These are phyloP conservation scores for Pangasius djambal DNA, from an alignment of 2,797 vertebrate genomes.

Conservation along the genomic window DNA sequence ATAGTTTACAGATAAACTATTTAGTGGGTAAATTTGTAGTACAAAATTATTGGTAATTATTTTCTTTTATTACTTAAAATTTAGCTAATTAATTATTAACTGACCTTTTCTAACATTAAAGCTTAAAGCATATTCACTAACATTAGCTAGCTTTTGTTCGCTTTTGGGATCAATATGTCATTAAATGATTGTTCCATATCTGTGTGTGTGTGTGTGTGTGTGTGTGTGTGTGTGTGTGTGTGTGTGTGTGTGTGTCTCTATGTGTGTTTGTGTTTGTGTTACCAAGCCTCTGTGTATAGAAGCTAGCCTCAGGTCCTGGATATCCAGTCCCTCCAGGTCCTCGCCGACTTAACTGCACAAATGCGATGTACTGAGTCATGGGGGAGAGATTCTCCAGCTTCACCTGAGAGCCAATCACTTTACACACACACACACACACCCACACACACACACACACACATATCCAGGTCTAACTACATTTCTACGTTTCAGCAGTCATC, in stretches of 20 bases:
- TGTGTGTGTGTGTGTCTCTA: conserved; percentile 41
- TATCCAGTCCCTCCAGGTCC: conserved; percentile 82
- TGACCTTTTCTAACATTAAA: neutral
- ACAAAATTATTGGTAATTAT: neutral
- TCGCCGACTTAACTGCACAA: conserved; percentile 78
- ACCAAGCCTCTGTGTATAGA: conserved; percentile 80
- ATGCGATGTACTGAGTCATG: conserved; percentile 81
- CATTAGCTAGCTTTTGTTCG: neutral
- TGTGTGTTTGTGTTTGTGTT: conserved; percentile 51
- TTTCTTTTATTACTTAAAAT: neutral
- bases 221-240: conserved; percentile 40
- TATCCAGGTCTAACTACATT: too few species aligned
- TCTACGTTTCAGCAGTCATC: neutral
- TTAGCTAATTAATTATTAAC: neutral
- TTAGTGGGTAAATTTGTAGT: neutral
- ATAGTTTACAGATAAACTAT: neutral
- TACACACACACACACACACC: conserved; percentile 48
- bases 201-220: conserved; percentile 25
- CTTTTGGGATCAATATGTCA: neutral
- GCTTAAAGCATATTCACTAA: too few species aligned
- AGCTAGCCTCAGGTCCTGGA: conserved; percentile 78
- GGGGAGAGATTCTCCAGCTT: conserved; percentile 79
- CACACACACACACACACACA: conserved; percentile 31
- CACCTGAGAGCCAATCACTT: conserved; percentile 73
- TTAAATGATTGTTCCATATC: neutral